A percentile compares a stretch with the other conserved stretches of the same genome.
These are phyloP conservation scores for Dioctria linearis DNA, from an alignment of 2,888 invertebrate genomes.

Conservation along the genomic window DNA sequence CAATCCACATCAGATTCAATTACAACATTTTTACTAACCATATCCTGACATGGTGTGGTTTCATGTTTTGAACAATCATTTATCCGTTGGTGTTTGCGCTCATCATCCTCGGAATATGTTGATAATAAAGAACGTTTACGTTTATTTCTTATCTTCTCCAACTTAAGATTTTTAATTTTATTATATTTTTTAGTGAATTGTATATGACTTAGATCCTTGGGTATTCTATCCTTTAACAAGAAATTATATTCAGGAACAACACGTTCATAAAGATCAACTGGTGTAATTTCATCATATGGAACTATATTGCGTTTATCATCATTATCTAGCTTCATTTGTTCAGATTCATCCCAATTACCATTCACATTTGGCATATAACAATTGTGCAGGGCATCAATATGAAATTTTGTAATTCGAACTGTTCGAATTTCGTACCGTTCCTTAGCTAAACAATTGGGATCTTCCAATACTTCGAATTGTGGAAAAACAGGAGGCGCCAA, in stretches of 20 bases:
- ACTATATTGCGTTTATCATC: not conserved
- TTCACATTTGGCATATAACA: conserved; percentile 75
- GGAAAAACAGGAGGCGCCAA: conserved; percentile 56
- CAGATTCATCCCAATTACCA: conserved; percentile 73
- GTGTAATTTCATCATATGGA: not conserved
- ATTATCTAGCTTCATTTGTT: not conserved
- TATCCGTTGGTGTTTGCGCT: not conserved
- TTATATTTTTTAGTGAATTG: conserved; percentile 60
- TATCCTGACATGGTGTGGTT: not conserved
- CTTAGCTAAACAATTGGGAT: conserved; percentile 67
- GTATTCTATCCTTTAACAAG: conserved; percentile 65
- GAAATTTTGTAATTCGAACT: conserved; percentile 69
- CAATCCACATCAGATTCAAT: conserved; percentile 2
- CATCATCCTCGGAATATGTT: conserved; percentile 58
- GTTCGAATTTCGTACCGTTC: conserved; percentile 65
- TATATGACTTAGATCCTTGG: conserved; percentile 66
- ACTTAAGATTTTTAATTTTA: conserved; percentile 57
- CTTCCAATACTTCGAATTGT: conserved; percentile 64
- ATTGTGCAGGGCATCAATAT: conserved; percentile 75
- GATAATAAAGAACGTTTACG: conserved; percentile 65
- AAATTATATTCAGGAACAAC: conserved; percentile 69
- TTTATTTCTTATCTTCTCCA: conserved; percentile 57
- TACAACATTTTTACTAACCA: conserved; percentile 44
- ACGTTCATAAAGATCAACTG: conserved; percentile 60
- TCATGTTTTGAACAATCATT: not conserved